These are phyloP conservation scores for Drosophila percnosoma DNA, from an alignment of 2,888 invertebrate genomes.

Conservation along the genomic window DNA sequence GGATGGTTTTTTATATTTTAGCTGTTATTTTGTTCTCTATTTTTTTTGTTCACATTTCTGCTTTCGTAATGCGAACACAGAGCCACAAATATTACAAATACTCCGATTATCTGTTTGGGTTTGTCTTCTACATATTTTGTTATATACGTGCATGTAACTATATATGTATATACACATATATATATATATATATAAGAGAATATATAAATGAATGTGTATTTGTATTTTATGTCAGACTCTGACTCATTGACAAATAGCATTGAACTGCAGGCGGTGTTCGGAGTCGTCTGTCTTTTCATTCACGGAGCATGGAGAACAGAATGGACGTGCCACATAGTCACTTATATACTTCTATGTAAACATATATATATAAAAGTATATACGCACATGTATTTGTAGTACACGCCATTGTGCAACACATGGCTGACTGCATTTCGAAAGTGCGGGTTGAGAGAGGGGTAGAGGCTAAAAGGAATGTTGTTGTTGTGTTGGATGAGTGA, in stretches of 20 bases:
- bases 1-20: constrained; percentile 25
- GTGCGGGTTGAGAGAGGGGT: background rate
- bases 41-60: constrained; percentile 25
- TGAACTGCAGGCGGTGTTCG: constrained; percentile 67
- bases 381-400: constrained; percentile 47
- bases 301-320: constrained; percentile 46
- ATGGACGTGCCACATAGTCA: constrained; percentile 57
- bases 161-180: background rate
- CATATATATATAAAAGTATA: background rate
- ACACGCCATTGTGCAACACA: constrained; percentile 61
- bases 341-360: constrained; percentile 22
- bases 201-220: background rate
- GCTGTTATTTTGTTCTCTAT: constrained; percentile 13
- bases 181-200: background rate
- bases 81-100: constrained; percentile 12
- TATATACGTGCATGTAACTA: background rate
- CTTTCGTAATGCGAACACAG: constrained; percentile 39
- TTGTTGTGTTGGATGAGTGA: background rate
- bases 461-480: background rate
- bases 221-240: constrained; percentile 23
- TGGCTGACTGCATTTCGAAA: constrained; percentile 53
- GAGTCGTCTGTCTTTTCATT: constrained; percentile 59
- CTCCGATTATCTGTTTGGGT: constrained; percentile 23
- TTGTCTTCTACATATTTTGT: constrained; percentile 14
- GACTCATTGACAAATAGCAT: constrained; percentile 79